Conservation (phyloP, 2,113 vertebrate species). For the Ciconia stormi region DNA sequence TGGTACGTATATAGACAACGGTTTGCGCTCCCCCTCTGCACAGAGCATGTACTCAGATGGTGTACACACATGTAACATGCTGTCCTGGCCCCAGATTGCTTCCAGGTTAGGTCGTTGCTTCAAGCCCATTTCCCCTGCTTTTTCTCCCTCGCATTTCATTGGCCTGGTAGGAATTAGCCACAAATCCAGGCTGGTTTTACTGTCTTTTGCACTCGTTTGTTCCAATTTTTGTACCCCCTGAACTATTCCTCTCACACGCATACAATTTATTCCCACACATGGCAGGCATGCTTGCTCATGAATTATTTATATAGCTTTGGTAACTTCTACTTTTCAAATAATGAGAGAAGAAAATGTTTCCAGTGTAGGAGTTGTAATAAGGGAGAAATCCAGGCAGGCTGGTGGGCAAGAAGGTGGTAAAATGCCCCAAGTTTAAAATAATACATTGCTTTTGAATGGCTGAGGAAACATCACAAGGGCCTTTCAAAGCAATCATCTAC, state of each 20-base stretch:
- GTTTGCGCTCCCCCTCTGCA: background rate
- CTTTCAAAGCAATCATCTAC: conserved; percentile 18
- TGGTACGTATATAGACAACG: background rate
- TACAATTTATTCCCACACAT: conserved; percentile 51
- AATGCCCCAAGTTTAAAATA: conserved; percentile 41
- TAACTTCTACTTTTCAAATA: conserved; percentile 54
- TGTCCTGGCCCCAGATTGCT: conserved; percentile 36
- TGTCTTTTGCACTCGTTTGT: conserved; percentile 28
- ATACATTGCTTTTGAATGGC: background rate
- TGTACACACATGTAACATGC: background rate
- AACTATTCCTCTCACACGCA: background rate
- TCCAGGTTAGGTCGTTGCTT: background rate
- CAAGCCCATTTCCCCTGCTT: background rate
- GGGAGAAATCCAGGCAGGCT: conserved; percentile 19
- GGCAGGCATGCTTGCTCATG: conserved; percentile 28
- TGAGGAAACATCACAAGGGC: background rate
- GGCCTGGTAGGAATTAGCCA: conserved; percentile 21
- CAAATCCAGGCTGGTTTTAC: conserved; percentile 8
- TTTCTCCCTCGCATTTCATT: background rate
- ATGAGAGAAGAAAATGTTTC: conserved; percentile 29
- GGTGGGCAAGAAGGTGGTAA: conserved; percentile 23
- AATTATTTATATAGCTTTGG: conserved; percentile 51
- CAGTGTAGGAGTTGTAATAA: conserved; percentile 43
- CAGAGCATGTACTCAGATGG: background rate
- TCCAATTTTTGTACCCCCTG: conserved; percentile 27